phyloP scores from a whole-genome alignment of 2,113 vertebrate species.

The Oxyruncus cristatus region DNA sequence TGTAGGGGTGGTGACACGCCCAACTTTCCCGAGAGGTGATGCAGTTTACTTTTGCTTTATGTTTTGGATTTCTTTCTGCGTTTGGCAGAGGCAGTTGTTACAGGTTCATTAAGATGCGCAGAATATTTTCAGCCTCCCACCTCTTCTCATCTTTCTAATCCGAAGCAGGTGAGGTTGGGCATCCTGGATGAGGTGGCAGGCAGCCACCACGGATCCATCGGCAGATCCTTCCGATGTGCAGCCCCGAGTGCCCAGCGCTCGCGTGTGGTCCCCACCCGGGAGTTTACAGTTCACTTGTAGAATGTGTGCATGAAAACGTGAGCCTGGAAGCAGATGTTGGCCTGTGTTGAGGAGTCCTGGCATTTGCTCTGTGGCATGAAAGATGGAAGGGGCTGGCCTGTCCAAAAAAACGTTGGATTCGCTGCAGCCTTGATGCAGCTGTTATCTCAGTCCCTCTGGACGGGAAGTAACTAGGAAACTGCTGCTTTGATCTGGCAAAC shows the following conservation, averaged over 20 bases:
- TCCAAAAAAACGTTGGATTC: not conserved
- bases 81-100: not conserved
- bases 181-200: not conserved
- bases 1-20: not conserved
- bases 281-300: not conserved
- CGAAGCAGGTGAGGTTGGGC: not conserved
- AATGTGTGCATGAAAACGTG: not conserved
- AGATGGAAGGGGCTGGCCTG: not conserved
- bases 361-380: not conserved
- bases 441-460: not conserved
- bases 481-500: conserved; percentile 9
- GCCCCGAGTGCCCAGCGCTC: not conserved
- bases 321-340: not conserved
- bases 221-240: not conserved
- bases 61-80: not conserved
- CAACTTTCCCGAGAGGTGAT: not conserved
- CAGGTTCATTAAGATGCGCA: not conserved
- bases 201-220: not conserved
- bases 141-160: not conserved
- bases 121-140: not conserved
- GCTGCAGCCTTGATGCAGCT: not conserved
- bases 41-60: not conserved
- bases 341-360: not conserved
- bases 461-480: not conserved
- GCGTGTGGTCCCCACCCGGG: not conserved